Evolutionary conservation across 2,888 invertebrate genomes (phyloP).

Genomic region (Odontomyia ornata): DNA sequence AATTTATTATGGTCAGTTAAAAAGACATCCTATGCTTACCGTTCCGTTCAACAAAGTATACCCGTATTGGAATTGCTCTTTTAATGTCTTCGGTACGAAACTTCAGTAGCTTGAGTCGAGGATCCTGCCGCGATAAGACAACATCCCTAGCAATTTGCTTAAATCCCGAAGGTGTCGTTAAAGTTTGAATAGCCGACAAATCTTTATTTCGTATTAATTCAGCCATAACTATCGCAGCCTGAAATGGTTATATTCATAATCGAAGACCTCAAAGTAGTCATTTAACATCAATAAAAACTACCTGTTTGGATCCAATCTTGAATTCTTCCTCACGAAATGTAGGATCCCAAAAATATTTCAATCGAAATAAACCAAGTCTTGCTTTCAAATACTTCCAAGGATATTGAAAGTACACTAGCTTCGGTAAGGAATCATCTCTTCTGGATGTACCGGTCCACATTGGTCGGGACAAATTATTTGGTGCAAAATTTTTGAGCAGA

Average conservation of each 20-base stretch:
- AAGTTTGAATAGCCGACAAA: constrained; percentile 54
- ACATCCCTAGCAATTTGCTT: constrained; percentile 61
- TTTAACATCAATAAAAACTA: constrained; percentile 53
- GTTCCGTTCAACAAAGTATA: constrained; percentile 49
- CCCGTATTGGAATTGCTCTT: constrained; percentile 59
- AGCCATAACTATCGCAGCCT: constrained; percentile 59
- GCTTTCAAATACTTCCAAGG: constrained; percentile 68
- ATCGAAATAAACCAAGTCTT: constrained; percentile 68
- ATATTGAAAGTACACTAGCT: constrained; percentile 63
- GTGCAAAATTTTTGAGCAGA: not conserved
- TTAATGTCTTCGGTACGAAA: constrained; percentile 59
- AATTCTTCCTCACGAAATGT: constrained; percentile 68
- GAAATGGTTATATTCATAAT: constrained; percentile 24
- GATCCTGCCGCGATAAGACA: constrained; percentile 59
- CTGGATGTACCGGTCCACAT: not conserved
- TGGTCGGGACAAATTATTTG: not conserved
- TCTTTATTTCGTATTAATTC: constrained; percentile 58
- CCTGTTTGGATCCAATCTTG: constrained; percentile 69
- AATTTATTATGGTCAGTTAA: too few species aligned
- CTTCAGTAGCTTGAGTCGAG: constrained; percentile 57
- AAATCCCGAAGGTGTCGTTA: constrained; percentile 59
- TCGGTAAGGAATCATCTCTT: constrained; percentile 54
- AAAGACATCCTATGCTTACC: too few species aligned
- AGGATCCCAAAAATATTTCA: constrained; percentile 68
- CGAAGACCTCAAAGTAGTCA: not conserved